These are phyloP conservation scores for Paraplagusia blochii DNA, from an alignment of 2,113 vertebrate species.

Conservation along the genomic window DNA sequence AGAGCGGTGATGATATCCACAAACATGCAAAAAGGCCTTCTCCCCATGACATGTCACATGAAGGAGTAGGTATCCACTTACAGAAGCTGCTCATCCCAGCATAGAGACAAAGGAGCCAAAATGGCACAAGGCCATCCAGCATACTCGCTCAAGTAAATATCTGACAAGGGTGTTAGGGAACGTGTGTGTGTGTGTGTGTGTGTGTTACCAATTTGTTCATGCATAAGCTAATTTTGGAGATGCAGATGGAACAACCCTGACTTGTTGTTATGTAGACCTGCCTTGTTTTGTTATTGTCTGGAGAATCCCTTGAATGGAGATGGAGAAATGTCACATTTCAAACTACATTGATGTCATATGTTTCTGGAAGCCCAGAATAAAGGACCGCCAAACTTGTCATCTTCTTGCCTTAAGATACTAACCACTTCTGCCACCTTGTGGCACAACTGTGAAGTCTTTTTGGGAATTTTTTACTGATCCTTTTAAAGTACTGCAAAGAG, in stretches of 20 bases:
- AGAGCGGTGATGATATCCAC: conserved; percentile 74
- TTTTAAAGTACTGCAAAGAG: no score
- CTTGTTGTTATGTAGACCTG: no score
- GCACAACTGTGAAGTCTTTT: no score
- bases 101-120: conserved; percentile 78
- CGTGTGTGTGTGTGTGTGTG: conserved; percentile 23
- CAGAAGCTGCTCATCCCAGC: conserved; percentile 70
- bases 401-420: no score
- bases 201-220: conserved; percentile 64
- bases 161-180: conserved; percentile 39
- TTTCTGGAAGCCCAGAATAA: no score
- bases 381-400: no score
- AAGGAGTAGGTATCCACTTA: conserved; percentile 65
- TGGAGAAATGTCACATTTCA: no score
- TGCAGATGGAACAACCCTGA: conserved; percentile 33
- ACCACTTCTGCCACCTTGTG: no score
- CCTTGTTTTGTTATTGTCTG: no score
- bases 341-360: no score
- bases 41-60: conserved; percentile 66
- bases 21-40: conserved; percentile 74
- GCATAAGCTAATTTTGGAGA: conserved; percentile 52
- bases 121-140: conserved; percentile 60
- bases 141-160: conserved; percentile 54
- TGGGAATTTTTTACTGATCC: no score
- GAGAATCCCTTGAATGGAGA: no score